Conservation (phyloP, 1,140 invertebrate species). For the Zaprionus lachaisei region DNA sequence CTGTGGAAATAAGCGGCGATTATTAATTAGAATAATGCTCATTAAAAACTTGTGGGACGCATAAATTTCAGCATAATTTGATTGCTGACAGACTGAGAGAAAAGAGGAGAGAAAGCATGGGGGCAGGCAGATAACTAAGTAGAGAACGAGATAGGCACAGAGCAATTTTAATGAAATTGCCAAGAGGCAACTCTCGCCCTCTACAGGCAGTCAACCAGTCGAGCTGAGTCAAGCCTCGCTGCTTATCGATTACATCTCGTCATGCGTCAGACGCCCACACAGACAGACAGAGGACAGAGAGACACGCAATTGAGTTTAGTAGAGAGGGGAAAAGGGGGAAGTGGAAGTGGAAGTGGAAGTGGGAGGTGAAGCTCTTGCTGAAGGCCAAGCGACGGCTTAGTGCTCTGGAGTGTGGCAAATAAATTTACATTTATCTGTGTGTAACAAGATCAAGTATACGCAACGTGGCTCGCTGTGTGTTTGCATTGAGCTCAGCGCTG, state of each 20-base stretch:
- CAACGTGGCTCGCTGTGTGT: slow-evolving; percentile 58
- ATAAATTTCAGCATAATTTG: slow-evolving; percentile 73
- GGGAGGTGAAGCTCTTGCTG: slow-evolving; percentile 16
- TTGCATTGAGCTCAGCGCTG: slow-evolving; percentile 36
- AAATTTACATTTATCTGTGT: slow-evolving; percentile 81
- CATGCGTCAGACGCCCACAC: slow-evolving; percentile 37
- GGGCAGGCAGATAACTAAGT: not conserved
- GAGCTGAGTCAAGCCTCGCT: slow-evolving; percentile 52
- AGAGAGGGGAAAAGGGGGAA: not conserved
- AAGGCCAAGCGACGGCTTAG: slow-evolving; percentile 63
- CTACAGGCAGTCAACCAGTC: slow-evolving; percentile 38
- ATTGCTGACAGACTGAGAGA: slow-evolving; percentile 40
- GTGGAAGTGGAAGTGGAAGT: not conserved
- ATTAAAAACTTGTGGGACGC: slow-evolving; percentile 67
- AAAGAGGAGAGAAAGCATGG: not conserved
- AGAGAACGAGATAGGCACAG: slow-evolving; percentile 1
- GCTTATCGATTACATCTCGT: slow-evolving; percentile 77
- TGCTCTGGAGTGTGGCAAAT: slow-evolving; percentile 79
- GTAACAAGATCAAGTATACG: slow-evolving; percentile 82
- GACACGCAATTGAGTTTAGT: not conserved
- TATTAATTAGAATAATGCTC: slow-evolving; percentile 71
- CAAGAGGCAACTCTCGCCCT: slow-evolving; percentile 40
- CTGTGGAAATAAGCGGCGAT: slow-evolving; percentile 42
- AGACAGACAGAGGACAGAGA: slow-evolving; percentile 17
- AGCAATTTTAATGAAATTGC: slow-evolving; percentile 70